Conservation (phyloP, 2,113 vertebrate genomes). For the Pterocles gutturalis region DNA sequence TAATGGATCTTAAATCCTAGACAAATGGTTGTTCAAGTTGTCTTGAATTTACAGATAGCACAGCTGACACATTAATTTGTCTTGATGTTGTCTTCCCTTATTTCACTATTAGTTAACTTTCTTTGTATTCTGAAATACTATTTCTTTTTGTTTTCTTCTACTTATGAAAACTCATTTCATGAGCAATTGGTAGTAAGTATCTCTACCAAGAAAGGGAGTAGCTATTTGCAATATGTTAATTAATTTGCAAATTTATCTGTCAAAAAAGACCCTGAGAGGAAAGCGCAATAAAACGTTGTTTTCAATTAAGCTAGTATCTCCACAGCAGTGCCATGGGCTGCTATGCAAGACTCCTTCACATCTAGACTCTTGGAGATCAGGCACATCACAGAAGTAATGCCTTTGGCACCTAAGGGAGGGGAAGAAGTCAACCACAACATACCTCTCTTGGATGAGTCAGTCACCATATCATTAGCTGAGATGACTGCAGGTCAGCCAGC, state of each 20-base stretch:
- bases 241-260: constrained; percentile 37
- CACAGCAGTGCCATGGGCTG: neutral
- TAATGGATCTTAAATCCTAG: neutral
- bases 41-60: neutral
- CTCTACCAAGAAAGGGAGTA: neutral
- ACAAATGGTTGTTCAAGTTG: neutral
- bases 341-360: neutral
- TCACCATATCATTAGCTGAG: neutral
- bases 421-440: neutral
- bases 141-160: neutral
- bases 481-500: neutral
- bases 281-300: neutral
- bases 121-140: neutral
- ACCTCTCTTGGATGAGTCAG: neutral
- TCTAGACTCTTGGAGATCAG: neutral
- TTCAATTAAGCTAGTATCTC: neutral
- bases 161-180: neutral
- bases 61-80: neutral
- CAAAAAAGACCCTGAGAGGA: neutral
- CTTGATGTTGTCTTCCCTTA: neutral
- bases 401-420: neutral
- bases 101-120: neutral
- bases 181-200: neutral
- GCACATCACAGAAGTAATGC: neutral
- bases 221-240: neutral